Evolutionary conservation across 2,113 vertebrate genomes (phyloP).

Genomic region (Gymnobelideus leadbeateri): DNA sequence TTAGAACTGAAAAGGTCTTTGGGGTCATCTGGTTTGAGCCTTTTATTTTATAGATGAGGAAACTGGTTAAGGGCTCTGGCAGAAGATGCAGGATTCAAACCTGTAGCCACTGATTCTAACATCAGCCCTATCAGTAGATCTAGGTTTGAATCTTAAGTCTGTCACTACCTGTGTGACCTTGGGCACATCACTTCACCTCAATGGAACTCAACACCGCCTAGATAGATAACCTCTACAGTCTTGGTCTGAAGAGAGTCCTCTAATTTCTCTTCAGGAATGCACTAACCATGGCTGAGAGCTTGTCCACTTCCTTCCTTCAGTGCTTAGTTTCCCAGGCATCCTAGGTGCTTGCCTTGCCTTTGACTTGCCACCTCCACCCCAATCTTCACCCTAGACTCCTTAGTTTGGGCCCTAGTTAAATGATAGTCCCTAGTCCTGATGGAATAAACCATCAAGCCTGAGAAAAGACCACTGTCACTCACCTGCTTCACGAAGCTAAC

Average conservation of each 20-base stretch:
- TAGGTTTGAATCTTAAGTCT: background rate
- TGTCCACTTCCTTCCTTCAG: background rate
- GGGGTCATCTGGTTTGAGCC: background rate
- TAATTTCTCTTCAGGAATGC: background rate
- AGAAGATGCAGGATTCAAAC: background rate
- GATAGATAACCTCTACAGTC: background rate
- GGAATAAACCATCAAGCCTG: background rate
- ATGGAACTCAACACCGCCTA: background rate
- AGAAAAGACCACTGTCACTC: background rate
- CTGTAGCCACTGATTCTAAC: background rate
- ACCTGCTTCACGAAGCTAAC: background rate
- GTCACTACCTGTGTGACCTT: background rate
- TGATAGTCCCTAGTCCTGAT: background rate
- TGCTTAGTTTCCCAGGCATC: too few relatives aligned
- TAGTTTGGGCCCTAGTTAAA: background rate
- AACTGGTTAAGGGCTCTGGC: background rate
- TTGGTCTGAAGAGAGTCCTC: background rate
- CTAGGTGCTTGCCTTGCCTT: background rate
- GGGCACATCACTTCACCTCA: background rate
- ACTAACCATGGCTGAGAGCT: background rate
- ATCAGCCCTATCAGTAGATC: background rate
- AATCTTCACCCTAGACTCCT: background rate
- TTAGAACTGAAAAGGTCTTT: background rate
- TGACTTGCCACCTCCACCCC: rapidly evolving
- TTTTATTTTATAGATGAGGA: background rate